Evolutionary conservation across 2,113 vertebrate species (phyloP), one percentile per base, ranked within the genome.

Genomic region (Marmota monax): DNA sequence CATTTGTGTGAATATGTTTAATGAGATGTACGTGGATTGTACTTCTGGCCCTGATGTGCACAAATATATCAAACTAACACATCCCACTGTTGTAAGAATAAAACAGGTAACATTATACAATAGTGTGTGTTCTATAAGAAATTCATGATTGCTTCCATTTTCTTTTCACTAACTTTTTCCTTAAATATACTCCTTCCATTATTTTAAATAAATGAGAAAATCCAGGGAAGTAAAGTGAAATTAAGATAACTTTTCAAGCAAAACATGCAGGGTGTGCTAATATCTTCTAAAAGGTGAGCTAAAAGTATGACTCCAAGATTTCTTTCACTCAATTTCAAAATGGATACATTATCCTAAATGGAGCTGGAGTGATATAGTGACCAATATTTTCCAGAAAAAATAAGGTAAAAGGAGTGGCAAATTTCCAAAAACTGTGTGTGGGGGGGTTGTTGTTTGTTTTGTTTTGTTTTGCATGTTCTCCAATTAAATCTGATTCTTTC

Each of bases 381-480:
- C 53, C 61, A 84, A 89, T 12, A 61, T 72, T 42, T 37, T 93
- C 29, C 48, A 37, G 12, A 58, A 48, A 4, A 58, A 22, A n/a
- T 88, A 88, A 61, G 17, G 13, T 56, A 1, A 72, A 58, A 74
- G 48, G 9, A 72, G 18, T 42, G 16, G 2, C 12, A 76, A 53
- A 42, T 87, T 89, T 93, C 70, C 67, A 51, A 70, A 7, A 12
- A 70, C 25, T 34, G 20, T 58, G 22, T 17, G 42, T 7, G 42
- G 45, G 45, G 23, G 8, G 23, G 23, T 22, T 25, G 2, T 51
- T 51, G 51, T 39, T 39, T 39, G 39, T 48, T 48, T 48, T 61
- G 0, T 39, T 95, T 95, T 18, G 84, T 97, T 90, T 97, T 96
- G 86, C 91, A 67, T 80, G 56, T 84, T 84, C 58, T 96, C 90